phyloP scores from a whole-genome alignment of 1,140 invertebrate species.

The Drosophila pandora region DNA sequence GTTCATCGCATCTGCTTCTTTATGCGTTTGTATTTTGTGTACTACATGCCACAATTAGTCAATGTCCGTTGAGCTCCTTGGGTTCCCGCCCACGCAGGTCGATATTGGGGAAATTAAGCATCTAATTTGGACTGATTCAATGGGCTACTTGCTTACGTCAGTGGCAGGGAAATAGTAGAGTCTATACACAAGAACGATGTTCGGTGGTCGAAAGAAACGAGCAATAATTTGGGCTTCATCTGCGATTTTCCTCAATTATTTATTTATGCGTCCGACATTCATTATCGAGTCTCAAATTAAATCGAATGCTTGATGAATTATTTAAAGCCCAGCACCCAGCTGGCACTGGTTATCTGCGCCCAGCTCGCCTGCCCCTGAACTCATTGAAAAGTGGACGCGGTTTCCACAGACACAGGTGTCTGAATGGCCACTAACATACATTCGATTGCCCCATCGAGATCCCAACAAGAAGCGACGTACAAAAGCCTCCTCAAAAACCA shows the following conservation, averaged over 20 bases:
- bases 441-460: constrained; percentile 48
- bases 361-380: constrained; percentile 53
- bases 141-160: constrained; percentile 29
- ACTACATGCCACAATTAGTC: constrained; percentile 28
- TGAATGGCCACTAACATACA: constrained; percentile 37
- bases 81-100: constrained; percentile 8
- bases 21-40: constrained; percentile 8
- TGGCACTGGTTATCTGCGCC: constrained; percentile 29
- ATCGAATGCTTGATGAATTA: constrained; percentile 45
- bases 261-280: constrained; percentile 28
- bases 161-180: not conserved
- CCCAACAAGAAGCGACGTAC: constrained; percentile 6
- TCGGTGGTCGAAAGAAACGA: not conserved
- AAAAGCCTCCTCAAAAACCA: constrained; percentile 50
- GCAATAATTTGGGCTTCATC: not conserved
- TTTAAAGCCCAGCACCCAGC: constrained; percentile 32
- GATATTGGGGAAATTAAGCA: constrained; percentile 7
- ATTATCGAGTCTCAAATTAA: constrained; percentile 30
- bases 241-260: constrained; percentile 19
- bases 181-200: not conserved
- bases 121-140: constrained; percentile 31
- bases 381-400: constrained; percentile 36
- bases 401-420: constrained; percentile 24
- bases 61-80: constrained; percentile 26
- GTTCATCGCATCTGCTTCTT: not conserved